phyloP scores from a whole-genome alignment of 2,888 invertebrate species.

The Rhogogaster chlorosoma region DNA sequence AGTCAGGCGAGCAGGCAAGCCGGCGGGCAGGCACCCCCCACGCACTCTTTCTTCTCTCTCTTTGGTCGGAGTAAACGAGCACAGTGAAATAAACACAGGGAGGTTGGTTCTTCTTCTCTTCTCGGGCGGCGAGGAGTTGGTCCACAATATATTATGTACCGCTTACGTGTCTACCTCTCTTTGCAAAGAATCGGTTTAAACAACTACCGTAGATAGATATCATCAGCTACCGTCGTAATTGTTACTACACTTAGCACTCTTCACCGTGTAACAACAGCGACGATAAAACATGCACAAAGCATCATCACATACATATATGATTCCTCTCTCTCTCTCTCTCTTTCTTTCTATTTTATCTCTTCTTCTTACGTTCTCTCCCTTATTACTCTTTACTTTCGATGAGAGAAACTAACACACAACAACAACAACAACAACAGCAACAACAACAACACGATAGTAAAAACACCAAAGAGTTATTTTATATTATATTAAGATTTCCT shows the following conservation, averaged over 20 bases:
- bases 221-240: constrained; percentile 25
- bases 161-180: not conserved
- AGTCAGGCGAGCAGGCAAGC: constrained; percentile 11
- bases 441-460: constrained; percentile 17
- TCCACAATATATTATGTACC: constrained; percentile 1
- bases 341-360: not conserved
- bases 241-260: constrained; percentile 19
- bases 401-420: constrained; percentile 11
- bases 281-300: not conserved
- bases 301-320: not conserved
- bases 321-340: not conserved
- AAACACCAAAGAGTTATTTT: constrained; percentile 8
- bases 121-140: not conserved
- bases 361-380: not conserved
- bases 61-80: constrained; percentile 11
- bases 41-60: constrained; percentile 29
- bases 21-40: constrained; percentile 19
- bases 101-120: not conserved
- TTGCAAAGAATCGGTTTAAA: constrained; percentile 20
- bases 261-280: constrained; percentile 5
- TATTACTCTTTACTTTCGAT: not conserved
- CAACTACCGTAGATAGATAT: constrained; percentile 9
- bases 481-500: not conserved
- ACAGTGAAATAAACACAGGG: constrained; percentile 12
- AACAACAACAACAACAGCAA: constrained; percentile 1